Evolutionary conservation across 1,140 invertebrate genomes (phyloP), one percentile per base, ranked within the genome.

Genomic region (Triops longicaudatus): DNA sequence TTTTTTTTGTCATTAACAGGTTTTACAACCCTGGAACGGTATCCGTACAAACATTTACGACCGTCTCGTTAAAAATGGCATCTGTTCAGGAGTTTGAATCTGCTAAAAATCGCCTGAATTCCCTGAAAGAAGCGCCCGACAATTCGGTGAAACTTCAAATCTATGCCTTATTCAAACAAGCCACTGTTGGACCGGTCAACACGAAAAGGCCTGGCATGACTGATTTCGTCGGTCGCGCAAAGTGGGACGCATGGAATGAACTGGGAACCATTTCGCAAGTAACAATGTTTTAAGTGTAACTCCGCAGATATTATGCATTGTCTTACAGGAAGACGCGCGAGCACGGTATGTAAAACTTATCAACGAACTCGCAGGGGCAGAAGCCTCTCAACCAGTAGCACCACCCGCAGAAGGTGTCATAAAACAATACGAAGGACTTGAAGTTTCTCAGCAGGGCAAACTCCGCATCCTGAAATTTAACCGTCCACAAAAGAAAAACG

Each of bases 401-500:
- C 72, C 37, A 43, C 73, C 26, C 14, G 27, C 73, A 22, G 71
- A 22, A 43, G 22, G 31, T 31, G 22, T 72, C 11, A n/a, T 27
- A 50, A 43, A 76, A 73, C 63, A 75, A 17, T 78, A 50, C 74
- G 26, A 76, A 50, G 78, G 44, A 42, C 37, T 84, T 11, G 73
- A 79, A 50, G 78, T 81, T 76, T 82, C 41, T 63, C 79, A 82
- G 12, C 80, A 86, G 74, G 85, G 87, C 81, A 86, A 87, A 79
- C 84, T 92, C 6, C 85, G 85, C 78, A 87, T 85, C 75, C 88
- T 97, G n/a, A 88, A 84, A 75, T 86, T 93, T 71, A 92, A 93
- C 84, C 87, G 89, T 74, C 92, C 92, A 10, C 80, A 83, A 44
- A 92, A 89, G 80, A 92, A 90, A 82, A 97, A 97, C 88, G 92